Percentiles rank a stretch among this genome's conserved stretches.
These are phyloP conservation scores for Garrulus glandarius DNA, from an alignment of 2,797 vertebrate genomes.

Conservation along the genomic window DNA sequence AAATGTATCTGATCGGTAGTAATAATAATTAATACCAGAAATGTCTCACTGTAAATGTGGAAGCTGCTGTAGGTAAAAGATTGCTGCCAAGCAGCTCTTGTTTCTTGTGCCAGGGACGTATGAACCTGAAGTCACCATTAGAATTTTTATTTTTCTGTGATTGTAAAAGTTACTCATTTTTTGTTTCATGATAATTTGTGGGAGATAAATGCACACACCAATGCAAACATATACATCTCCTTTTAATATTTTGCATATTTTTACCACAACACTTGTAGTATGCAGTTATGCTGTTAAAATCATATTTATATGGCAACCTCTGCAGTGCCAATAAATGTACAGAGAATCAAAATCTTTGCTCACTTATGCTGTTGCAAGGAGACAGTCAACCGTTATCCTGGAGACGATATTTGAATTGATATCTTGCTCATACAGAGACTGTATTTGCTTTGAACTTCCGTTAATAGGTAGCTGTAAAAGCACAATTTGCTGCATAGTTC, in stretches of 20 bases:
- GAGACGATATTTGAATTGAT: not conserved
- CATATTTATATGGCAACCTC: not conserved
- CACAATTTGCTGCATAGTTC: not conserved
- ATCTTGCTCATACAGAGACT: not conserved
- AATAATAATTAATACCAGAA: constrained; percentile 4
- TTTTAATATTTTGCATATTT: not conserved
- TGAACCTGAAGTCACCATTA: not conserved
- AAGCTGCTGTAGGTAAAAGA: not conserved
- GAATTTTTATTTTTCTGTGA: not conserved
- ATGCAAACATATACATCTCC: not conserved
- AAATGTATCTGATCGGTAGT: not conserved
- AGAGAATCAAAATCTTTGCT: not conserved
- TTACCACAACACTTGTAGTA: not conserved
- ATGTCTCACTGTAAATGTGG: not conserved
- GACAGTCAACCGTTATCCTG: not conserved
- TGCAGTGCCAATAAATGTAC: not conserved
- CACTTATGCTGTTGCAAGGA: not conserved
- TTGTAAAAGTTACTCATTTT: not conserved
- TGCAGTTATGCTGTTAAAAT: not conserved
- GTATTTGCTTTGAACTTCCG: not conserved
- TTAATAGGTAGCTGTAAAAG: not conserved
- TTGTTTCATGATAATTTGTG: not conserved
- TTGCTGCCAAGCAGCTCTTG: not conserved
- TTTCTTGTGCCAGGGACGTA: not conserved
- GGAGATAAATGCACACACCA: not conserved